These are phyloP conservation scores for Plutomurus gul DNA, from an alignment of 1,140 invertebrate species.

Conservation along the genomic window DNA sequence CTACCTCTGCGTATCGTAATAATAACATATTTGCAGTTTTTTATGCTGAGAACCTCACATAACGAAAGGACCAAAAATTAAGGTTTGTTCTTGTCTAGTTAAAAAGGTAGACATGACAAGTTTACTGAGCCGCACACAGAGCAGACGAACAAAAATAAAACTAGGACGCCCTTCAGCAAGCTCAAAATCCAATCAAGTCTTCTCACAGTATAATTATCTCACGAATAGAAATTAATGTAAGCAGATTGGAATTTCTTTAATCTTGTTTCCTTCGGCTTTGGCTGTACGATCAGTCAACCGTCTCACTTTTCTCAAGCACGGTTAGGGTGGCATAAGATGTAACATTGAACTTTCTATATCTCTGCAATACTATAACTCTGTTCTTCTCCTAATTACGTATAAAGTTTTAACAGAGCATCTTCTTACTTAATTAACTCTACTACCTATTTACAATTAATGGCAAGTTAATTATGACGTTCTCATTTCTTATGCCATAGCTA, in stretches of 20 bases:
- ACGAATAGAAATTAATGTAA: background rate
- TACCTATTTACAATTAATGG: conserved; percentile 29
- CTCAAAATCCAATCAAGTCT: conserved; percentile 6
- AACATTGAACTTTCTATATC: no score
- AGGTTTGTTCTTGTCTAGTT: background rate
- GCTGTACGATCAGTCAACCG: background rate
- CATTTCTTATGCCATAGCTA: background rate
- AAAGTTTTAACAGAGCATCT: background rate
- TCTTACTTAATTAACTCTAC: background rate
- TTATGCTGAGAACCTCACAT: no score
- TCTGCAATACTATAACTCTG: no score
- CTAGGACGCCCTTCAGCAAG: conserved; percentile 1
- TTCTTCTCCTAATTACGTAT: no score
- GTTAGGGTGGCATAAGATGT: no score
- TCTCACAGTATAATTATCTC: conserved; percentile 7
- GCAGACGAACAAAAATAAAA: background rate
- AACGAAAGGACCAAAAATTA: background rate
- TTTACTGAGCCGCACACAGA: background rate
- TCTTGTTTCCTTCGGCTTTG: background rate
- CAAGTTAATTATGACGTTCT: conserved; percentile 24
- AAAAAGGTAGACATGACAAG: background rate
- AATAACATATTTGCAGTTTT: no score
- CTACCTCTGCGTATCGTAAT: no score
- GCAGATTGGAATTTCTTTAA: background rate
- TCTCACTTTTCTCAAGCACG: no score